Base-by-base conservation (phyloP, 2,888 invertebrate species). In the Lasioglossum vierecki region DNA sequence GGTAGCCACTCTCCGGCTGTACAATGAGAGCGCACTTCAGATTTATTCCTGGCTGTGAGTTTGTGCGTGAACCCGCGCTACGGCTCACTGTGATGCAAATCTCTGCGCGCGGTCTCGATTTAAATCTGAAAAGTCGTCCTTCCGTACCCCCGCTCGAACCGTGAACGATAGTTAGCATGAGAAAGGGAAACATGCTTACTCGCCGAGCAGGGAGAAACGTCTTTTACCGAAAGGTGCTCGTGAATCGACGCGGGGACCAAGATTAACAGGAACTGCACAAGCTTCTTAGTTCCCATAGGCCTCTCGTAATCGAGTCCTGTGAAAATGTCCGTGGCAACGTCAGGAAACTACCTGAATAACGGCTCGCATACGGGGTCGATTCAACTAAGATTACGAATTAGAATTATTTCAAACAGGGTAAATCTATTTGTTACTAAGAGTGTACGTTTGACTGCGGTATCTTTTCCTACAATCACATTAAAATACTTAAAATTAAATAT, bases 51-150 rank as follows among this genome's bases (percentile, higher is more conserved):
- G 76, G n/a, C 41, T n/a, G 73, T 41, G 85, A 75, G 80, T 77
- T 79, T 77, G 80, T 79, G 74, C 80, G 79, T 60, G 79, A 66
- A 78, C 74, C 77, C 80, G 79, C 84, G 86, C 88, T 82, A 82
- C 79, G 86, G 81, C 79, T 82, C 82, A 91, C 80, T 91, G 88
- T 91, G 41, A 91, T 91, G 91, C 90, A 91, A 91, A 91, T 91
- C 63, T 77, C 39, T 81, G 79, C 77, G 75, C 85, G 66, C 75
- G 83, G 86, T 79, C 88, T 82, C 86, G 88, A 91, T 91, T 91
- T 91, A 86, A 91, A 91, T 90, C 84, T 91, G 89, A 91, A 91
- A 91, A 89, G 91, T 91, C 83, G 79, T 84, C 76, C 89, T 89
- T 86, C 53, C 88, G 75, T 83, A 79, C 73, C 78, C 76, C 78